Evolutionary conservation across 2,888 invertebrate species (phyloP), one percentile per base, ranked within the genome.

Genomic region (Diarsia rubi): DNA sequence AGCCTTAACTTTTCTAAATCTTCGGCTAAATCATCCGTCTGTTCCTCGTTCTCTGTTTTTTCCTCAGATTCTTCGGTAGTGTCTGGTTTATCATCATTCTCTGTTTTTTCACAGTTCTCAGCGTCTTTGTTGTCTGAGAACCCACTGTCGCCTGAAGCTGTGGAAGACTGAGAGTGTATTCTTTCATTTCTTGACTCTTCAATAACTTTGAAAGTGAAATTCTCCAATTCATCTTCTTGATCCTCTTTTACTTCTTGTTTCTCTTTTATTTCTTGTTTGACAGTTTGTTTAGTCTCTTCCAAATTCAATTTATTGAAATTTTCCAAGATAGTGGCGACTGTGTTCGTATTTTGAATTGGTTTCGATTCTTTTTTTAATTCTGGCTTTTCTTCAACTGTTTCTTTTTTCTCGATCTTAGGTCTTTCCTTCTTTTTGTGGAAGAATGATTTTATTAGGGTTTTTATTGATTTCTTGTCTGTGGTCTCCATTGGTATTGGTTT

Each of bases 91-190:
- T 82, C 69, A 2, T 62, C 19, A 27, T 65, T 68, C 24, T 82
- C 85, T 0, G 64, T 16, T 71, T 80, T 87, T 0, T 80, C 73
- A 0, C 19, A 6, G 45, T 64, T 70, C 5, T 77, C 75, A 11
- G 24, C 81, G 9, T 88, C 84, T 64, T 90, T 91, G 0, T 82
- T 77, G 3, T 95, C 95, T 0, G 92, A 88, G 45, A 90, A 95
- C 0, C 96, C 96, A 44, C 96, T 96, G 84, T 96, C 96, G 59
- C 93, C 90, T 0, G 96, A 96, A 0, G 93, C 91, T 8, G 76
- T 77, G 0, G 76, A 77, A 14, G 76, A 31, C 16, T 95, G 93
- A 0, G 95, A 95, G 21, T 93, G 88, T 2, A 92, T 92, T 54
- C 94, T 91, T 3, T 88, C 88, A 4, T 84, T 85, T 72, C 86